These are phyloP conservation scores for Thunnus maccoyii DNA, from an alignment of 2,113 vertebrate genomes.

Conservation along the genomic window DNA sequence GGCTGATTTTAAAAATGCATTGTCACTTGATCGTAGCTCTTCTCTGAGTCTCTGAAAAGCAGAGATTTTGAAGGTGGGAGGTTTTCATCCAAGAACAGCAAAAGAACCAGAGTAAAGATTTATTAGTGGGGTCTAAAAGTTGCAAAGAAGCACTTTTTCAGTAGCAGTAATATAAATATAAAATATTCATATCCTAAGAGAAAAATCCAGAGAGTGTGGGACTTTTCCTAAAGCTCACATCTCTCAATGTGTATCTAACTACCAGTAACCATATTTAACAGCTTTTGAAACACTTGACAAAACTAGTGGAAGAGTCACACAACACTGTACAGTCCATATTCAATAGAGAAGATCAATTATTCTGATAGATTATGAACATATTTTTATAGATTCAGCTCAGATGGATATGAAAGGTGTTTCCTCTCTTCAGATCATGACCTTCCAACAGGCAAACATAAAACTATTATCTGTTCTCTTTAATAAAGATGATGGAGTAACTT, in stretches of 20 bases:
- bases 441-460: neutral
- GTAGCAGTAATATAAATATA: neutral
- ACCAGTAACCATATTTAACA: neutral
- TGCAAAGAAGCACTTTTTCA: neutral
- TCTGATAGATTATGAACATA: neutral
- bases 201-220: no score
- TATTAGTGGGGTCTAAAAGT: neutral
- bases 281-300: neutral
- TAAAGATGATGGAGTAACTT: neutral
- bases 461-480: neutral
- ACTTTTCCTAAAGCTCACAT: neutral
- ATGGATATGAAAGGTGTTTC: slow-evolving; percentile 1
- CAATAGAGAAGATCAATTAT: neutral
- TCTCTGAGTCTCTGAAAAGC: no score
- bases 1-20: no score
- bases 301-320: neutral
- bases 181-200: neutral
- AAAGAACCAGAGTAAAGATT: neutral
- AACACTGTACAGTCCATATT: neutral
- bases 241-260: neutral
- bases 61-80: no score
- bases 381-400: slow-evolving; percentile 8
- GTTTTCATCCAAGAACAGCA: no score
- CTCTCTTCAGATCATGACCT: slow-evolving; percentile 37
- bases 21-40: no score